phyloP scores from a whole-genome alignment of 37 sponge, comb jelly and placozoan genomes.

The Chondrilla cf. caribensis region DNA sequence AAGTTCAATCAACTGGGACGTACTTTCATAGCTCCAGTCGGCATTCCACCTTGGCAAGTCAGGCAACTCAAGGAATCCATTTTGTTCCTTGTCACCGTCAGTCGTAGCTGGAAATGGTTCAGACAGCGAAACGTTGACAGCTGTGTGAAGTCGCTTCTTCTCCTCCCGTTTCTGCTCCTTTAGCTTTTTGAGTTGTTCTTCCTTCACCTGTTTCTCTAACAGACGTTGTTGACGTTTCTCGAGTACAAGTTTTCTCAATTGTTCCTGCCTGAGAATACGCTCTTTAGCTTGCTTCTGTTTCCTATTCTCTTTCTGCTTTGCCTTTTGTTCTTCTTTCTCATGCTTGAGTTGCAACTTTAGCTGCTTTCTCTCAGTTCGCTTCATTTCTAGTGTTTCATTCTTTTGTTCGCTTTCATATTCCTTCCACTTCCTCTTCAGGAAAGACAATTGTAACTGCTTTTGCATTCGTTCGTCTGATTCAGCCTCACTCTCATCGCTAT shows the following conservation, averaged over 20 bases:
- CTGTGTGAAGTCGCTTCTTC: neutral
- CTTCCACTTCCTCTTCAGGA: neutral
- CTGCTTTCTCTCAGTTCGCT: neutral
- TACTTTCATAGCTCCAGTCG: no score
- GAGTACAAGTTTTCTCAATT: neutral
- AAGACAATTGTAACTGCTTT: neutral
- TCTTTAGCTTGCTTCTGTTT: neutral
- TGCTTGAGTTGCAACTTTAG: neutral
- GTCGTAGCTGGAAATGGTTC: neutral
- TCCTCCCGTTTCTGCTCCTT: conserved; percentile 14
- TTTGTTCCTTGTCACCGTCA: no score
- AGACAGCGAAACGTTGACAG: neutral
- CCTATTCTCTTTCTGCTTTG: neutral
- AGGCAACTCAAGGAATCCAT: no score
- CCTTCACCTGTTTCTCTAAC: neutral
- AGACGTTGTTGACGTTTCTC: neutral
- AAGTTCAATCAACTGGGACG: no score
- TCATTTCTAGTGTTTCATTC: neutral
- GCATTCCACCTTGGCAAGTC: no score
- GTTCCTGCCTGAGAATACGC: conserved; percentile 6
- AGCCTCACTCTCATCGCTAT: neutral
- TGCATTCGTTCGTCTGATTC: neutral
- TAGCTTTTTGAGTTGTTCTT: conserved; percentile 12
- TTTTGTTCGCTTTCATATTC: neutral
- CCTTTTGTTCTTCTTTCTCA: neutral